Conservation (phyloP, 2,113 vertebrate species). For the Mixornis gularis region DNA sequence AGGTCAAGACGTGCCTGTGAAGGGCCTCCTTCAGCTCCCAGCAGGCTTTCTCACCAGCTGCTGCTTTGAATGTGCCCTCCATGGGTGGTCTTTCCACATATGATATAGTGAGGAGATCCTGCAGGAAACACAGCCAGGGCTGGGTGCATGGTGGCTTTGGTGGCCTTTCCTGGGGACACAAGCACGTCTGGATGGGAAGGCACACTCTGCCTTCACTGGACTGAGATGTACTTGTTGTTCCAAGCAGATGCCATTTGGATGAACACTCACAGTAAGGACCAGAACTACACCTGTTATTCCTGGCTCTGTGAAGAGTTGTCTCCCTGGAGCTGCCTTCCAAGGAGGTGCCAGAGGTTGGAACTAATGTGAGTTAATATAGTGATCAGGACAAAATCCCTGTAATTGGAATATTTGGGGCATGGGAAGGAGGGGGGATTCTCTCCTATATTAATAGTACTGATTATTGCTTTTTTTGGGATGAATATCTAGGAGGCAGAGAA, state of each 20-base stretch:
- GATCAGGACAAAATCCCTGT: neutral
- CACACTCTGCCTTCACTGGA: neutral
- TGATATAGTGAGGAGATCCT: neutral
- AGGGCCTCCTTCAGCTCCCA: neutral
- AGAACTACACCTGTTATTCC: neutral
- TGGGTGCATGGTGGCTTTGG: neutral
- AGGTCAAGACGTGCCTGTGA: neutral
- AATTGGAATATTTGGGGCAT: neutral
- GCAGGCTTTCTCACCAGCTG: neutral
- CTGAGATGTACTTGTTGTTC: neutral
- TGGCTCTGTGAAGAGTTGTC: neutral
- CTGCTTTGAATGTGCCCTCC: neutral
- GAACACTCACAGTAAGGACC: neutral
- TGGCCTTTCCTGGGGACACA: neutral
- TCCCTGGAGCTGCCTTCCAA: neutral
- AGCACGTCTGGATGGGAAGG: neutral
- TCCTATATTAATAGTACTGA: neutral
- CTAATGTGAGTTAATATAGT: neutral
- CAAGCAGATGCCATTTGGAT: neutral
- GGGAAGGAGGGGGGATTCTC: neutral
- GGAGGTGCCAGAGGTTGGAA: neutral
- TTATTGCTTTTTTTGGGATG: neutral
- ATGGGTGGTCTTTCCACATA: rapidly evolving
- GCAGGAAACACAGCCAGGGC: neutral
- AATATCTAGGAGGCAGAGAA: neutral